phyloP scores from a whole-genome alignment of 1,140 invertebrate species.

The Brachionus asplanchnoidis region DNA sequence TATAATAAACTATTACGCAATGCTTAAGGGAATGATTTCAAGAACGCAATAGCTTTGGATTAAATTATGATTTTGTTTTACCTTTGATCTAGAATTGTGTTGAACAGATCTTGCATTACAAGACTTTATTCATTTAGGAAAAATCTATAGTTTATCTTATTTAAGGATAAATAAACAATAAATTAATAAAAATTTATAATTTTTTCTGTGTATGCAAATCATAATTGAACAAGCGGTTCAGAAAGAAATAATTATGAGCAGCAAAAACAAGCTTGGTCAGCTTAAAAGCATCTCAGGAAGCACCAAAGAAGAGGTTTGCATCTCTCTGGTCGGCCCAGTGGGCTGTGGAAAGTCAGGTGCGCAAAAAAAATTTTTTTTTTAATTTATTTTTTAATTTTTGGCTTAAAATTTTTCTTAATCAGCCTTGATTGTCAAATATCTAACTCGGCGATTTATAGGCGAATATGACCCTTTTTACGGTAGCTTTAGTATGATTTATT shows the following conservation, averaged over 20 bases:
- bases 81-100: background rate
- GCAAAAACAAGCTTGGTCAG: background rate
- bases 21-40: background rate
- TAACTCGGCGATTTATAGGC: background rate
- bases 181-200: slow-evolving; percentile 2
- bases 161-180: background rate
- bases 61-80: background rate
- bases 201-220: background rate
- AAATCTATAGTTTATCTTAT: background rate
- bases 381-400: background rate
- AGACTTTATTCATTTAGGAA: background rate
- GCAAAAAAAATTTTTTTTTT: background rate
- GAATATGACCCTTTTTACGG: slow-evolving; percentile 20
- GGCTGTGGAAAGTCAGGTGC: background rate
- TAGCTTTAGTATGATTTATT: background rate
- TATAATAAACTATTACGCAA: background rate
- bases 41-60: background rate
- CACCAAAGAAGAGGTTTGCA: background rate
- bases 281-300: background rate
- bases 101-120: background rate
- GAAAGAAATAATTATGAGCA: background rate
- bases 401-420: background rate
- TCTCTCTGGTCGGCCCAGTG: background rate
- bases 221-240: background rate
- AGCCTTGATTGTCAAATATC: slow-evolving; percentile 28